Base-by-base conservation (phyloP, 1,140 invertebrate species). In the Trinorchestia longiramus region DNA sequence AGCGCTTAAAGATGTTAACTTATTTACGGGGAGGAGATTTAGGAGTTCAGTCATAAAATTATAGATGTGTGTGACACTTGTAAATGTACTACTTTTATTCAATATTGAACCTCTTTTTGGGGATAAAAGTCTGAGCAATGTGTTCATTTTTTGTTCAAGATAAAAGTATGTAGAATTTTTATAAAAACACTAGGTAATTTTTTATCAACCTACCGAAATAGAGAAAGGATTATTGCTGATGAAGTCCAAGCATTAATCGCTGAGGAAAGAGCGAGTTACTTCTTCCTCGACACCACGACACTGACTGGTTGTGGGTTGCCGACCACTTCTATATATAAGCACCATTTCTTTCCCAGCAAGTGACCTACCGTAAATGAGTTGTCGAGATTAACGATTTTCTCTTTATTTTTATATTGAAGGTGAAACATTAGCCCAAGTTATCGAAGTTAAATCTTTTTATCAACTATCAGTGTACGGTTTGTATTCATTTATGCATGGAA, bases 141-240 rank as follows among this genome's bases (percentile, higher is more conserved):
- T n/a, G n/a, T n/a, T n/a, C n/a, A 53, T 8, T 19, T 53, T 53
- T 8, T 53, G 47, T 53, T 19, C 47, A 53, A 53, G 19, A 53
- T 19, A 53, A 6, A 6, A 53, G 19, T 53, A 53, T 19, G 47
- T 53, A 6, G 28, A 77, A 36, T 77, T 36, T 23, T 77, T 77
- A 3, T 77, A 23, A 28, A 19, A 77, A 77, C 28, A 3, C 62
- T 23, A 36, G 28, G 11, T 77, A 23, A 36, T 19, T 11, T 36
- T 77, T 77, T 11, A 77, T 77, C 62, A 23, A 91, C 88, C 88
- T 91, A 91, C 88, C 88, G 43, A 91, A 91, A 91, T 91, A 0
- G 19, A 91, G 41, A 42, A 44, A 42, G 88, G 36, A 19, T 91
- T 43, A 91, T 42, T 6, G 41, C 19, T 91, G 88, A 42, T 17